Conservation (phyloP, 2,113 vertebrate genomes). For the Martes martes region DNA sequence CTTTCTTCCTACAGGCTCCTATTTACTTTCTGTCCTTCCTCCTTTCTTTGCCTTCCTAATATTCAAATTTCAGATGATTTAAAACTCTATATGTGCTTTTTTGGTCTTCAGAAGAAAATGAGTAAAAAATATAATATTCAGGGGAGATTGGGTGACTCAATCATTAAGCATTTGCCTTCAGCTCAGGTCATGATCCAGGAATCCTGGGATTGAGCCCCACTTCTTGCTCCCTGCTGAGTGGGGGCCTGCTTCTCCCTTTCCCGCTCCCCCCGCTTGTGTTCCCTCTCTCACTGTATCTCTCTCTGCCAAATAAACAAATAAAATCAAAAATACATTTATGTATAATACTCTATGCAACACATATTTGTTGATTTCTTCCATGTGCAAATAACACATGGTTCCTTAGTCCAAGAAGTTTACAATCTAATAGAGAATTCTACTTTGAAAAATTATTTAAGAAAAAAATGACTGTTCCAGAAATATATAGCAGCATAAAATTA, state of each 20-base stretch:
- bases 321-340: no score
- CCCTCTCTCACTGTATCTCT: no score
- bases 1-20: not conserved
- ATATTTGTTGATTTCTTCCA: not conserved
- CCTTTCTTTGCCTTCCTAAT: not conserved
- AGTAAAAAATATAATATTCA: not conserved
- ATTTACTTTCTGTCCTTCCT: not conserved
- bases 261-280: no score
- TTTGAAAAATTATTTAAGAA: not conserved
- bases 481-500: not conserved
- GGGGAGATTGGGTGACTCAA: no score
- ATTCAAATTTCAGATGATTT: not conserved
- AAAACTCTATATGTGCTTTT: not conserved
- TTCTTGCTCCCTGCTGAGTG: no score
- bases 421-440: not conserved
- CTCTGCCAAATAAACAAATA: no score
- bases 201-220: no score
- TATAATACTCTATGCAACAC: not conserved
- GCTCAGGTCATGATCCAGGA: no score
- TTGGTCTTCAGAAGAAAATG: not conserved
- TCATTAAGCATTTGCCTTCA: no score
- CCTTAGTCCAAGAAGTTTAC: not conserved
- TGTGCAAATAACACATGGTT: not conserved
- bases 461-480: not conserved
- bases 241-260: no score